Conservation (phyloP, 30 jellyfish, hydroid and myxozoan genomes). For the Turritopsis dohrnii region DNA sequence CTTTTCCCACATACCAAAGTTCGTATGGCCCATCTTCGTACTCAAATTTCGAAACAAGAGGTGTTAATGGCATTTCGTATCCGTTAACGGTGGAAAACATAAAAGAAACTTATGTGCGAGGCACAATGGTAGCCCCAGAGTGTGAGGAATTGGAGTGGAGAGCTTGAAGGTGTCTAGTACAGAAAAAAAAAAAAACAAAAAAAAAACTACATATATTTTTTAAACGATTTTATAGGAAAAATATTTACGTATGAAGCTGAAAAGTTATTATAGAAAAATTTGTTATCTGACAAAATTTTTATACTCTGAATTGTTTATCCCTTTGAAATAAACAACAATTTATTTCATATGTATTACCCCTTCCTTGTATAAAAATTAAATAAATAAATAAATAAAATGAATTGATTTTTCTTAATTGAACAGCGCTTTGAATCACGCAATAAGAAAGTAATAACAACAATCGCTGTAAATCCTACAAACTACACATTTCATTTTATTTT, state of each 20-base stretch:
- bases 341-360: neutral
- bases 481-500: no score
- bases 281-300: neutral
- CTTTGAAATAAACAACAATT: neutral
- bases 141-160: neutral
- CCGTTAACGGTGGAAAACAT: neutral
- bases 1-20: slow-evolving; percentile 4
- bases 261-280: neutral
- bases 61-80: neutral
- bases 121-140: neutral
- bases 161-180: neutral
- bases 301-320: neutral
- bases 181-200: no score
- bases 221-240: neutral
- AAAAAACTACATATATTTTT: neutral
- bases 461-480: neutral
- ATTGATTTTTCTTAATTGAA: neutral
- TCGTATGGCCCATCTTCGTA: neutral
- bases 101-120: neutral
- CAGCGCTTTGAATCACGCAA: no score
- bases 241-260: neutral
- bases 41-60: neutral
- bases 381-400: no score
- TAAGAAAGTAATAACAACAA: no score
- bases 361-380: neutral